Conservation (phyloP, 2,888 invertebrate genomes). For the Rhodophaea formosa region DNA sequence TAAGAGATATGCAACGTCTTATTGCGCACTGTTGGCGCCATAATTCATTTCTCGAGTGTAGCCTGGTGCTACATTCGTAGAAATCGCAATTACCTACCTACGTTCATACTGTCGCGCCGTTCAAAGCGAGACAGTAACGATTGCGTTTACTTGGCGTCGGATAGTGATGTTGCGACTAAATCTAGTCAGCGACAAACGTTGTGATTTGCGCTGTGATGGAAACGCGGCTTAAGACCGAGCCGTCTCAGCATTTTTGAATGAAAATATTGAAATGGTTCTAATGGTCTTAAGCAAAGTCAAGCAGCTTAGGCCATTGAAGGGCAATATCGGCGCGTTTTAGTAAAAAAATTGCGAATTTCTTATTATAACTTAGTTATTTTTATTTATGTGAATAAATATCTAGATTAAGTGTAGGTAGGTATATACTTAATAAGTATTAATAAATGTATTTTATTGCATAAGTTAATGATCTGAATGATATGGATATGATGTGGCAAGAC, state of each 20-base stretch:
- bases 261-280: conserved; percentile 23
- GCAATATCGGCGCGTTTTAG: conserved; percentile 35
- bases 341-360: conserved; percentile 14
- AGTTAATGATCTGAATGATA: conserved; percentile 52
- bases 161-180: conserved; percentile 16
- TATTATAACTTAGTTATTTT: not conserved
- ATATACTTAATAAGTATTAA: conserved; percentile 28
- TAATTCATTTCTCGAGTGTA: conserved; percentile 29
- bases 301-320: conserved; percentile 42
- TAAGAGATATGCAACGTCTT: conserved; percentile 50
- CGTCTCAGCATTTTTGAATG: conserved; percentile 27
- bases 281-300: conserved; percentile 33
- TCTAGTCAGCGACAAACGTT: conserved; percentile 16
- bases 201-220: conserved; percentile 24
- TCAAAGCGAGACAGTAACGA: conserved; percentile 2
- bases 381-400: conserved; percentile 32
- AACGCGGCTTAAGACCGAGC: conserved; percentile 34
- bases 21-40: conserved; percentile 30
- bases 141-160: conserved; percentile 25
- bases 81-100: conserved; percentile 20
- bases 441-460: conserved; percentile 31
- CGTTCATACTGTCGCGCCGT: conserved; percentile 4
- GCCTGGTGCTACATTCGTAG: conserved; percentile 29
- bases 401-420: conserved; percentile 25
- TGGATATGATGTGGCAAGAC: conserved; percentile 32